A percentile compares a stretch with the other conserved stretches of the same genome.
Conservation (phyloP, 2,888 invertebrate species). For the Xestia xanthographa region DNA sequence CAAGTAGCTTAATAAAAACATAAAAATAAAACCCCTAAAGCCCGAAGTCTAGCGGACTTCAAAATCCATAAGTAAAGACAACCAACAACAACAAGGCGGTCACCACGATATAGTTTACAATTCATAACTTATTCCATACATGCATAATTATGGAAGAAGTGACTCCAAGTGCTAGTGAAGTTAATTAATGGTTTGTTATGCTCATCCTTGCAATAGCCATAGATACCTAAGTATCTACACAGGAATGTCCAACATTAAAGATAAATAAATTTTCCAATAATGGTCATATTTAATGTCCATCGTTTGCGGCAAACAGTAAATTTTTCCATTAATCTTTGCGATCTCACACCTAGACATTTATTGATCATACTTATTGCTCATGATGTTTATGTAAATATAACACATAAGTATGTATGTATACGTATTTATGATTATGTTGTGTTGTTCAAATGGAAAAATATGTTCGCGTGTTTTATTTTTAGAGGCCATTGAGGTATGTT, state of each 20-base stretch:
- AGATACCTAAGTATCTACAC: not conserved
- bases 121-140: conserved; percentile 7
- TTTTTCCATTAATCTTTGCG: conserved; percentile 55
- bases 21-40: not conserved
- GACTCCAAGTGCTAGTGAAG: conserved; percentile 6
- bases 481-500: conserved; percentile 6
- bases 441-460: conserved; percentile 34
- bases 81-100: not conserved
- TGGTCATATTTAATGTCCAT: conserved; percentile 9
- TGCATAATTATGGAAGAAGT: not conserved
- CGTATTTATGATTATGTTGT: conserved; percentile 27
- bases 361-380: conserved; percentile 47
- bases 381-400: conserved; percentile 50
- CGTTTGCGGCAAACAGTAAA: conserved; percentile 15
- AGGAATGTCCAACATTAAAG: conserved; percentile 9
- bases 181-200: conserved; percentile 24
- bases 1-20: not conserved
- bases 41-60: not conserved
- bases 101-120: not conserved
- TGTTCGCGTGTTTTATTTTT: conserved; percentile 3
- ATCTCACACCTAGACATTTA: conserved; percentile 48
- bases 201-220: conserved; percentile 27
- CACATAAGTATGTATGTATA: conserved; percentile 4
- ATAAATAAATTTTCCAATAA: conserved; percentile 33
- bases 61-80: not conserved